These are phyloP conservation scores for Tenthredo livida DNA, from an alignment of 2,888 invertebrate genomes.

Conservation along the genomic window DNA sequence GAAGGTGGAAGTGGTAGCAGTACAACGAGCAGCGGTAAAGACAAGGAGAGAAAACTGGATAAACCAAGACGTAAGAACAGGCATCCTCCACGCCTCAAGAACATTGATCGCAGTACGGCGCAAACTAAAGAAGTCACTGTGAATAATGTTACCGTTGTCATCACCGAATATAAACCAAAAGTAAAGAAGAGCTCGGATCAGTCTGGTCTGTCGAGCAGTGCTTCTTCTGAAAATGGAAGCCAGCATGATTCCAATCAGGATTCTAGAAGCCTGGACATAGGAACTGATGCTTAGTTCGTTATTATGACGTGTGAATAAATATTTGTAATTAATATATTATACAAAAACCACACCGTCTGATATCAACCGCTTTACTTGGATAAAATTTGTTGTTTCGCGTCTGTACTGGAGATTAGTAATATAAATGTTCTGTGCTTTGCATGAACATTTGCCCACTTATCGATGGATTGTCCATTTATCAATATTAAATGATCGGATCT, in stretches of 20 bases:
- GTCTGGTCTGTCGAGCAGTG: slow-evolving; percentile 78
- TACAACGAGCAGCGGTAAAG: slow-evolving; percentile 69
- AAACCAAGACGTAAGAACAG: slow-evolving; percentile 75
- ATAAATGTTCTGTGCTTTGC: slow-evolving; percentile 29
- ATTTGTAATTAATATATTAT: slow-evolving; percentile 37
- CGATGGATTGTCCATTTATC: neutral
- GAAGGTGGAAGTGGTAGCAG: slow-evolving; percentile 74
- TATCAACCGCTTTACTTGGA: slow-evolving; percentile 38
- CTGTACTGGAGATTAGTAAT: neutral
- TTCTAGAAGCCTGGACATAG: slow-evolving; percentile 78
- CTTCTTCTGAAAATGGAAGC: slow-evolving; percentile 79
- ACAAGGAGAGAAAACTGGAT: slow-evolving; percentile 74
- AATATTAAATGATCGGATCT: slow-evolving; percentile 14
- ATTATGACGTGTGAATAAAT: slow-evolving; percentile 56
- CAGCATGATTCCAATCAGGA: slow-evolving; percentile 79
- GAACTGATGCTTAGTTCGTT: slow-evolving; percentile 75
- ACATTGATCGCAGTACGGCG: slow-evolving; percentile 95
- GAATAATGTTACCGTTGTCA: slow-evolving; percentile 97
- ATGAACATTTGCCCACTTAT: slow-evolving; percentile 18
- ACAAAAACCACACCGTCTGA: slow-evolving; percentile 34
- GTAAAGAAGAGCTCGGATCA: slow-evolving; percentile 77
- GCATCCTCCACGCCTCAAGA: slow-evolving; percentile 91
- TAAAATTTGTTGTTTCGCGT: slow-evolving; percentile 34
- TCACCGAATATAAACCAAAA: slow-evolving; percentile 97
- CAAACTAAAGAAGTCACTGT: slow-evolving; percentile 97